Base-by-base conservation (phyloP, 2,888 invertebrate genomes). In the Catocala fraxini region DNA sequence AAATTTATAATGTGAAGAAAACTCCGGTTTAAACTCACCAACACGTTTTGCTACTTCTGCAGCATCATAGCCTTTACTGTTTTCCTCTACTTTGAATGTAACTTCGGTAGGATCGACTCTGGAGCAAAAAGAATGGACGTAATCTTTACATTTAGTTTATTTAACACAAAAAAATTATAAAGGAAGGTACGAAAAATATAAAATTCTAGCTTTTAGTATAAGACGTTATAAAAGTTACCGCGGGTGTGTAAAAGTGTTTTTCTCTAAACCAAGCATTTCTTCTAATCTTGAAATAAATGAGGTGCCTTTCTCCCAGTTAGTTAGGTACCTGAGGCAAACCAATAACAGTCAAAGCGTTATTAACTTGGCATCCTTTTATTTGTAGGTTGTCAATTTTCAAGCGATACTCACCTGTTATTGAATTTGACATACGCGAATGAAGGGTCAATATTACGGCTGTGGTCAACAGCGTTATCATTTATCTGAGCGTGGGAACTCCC, bases 391-490 rank as follows among this genome's bases (percentile, higher is more conserved):
- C 25, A 25, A 25, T 25, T 25, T 25, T 25, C 25, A 25, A 25
- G 25, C 25, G 25, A 7, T 39, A 39, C 73, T 93, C 92, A 97
- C 96, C 95, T 95, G 82, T 97, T 96, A 83, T 96, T 96, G 68
- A 98, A 96, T 73, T 95, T 95, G 65, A 98, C 96, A 86, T 97
- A 97, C 3, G 97, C 96, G 82, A 96, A 97, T 73, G 97, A 97
- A 15, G 97, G 96, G 81, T 98, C 97, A 51, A 97, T 96, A 67
- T 95, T 95, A 82, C 96, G 96, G 79, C 95, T 83, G 56, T 89
- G 89, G 45, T 82, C 85, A 52, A 73, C 81, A 56, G 78, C 77
- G 57, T 80, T 83, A 34, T 74, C 79, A 9, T 76, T 55, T 39
- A 6, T 39, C 60, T 89, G 87, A 51, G 80, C 78, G 51, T 79